Evolutionary conservation across 2,888 invertebrate genomes (phyloP), one percentile per base, ranked within the genome.

Genomic region (Pheosia gnoma): DNA sequence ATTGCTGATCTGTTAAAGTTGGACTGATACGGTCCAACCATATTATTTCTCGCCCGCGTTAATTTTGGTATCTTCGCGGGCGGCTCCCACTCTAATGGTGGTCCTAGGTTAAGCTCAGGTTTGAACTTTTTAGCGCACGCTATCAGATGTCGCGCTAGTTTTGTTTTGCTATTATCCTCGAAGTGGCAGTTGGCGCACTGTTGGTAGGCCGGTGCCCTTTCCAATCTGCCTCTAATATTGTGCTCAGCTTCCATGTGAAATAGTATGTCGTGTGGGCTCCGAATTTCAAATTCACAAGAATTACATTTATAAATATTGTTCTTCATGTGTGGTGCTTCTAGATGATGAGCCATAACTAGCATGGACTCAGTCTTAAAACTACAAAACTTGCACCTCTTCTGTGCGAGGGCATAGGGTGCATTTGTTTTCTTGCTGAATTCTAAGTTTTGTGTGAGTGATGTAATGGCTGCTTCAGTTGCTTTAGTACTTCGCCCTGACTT

Each of bases 211-310:
- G 97, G 97, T 8, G 98, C 98, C 74, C 97, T 95, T 80, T 98
- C 98, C 68, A 99, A 90, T 66, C 97, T 95, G n/a, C 98, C 98
- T 76, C 97, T 95, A 43, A 97, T 96, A 74, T 97, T 97, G 86
- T 99, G 99, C 82, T 98, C 97, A 0, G 97, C 97, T 86, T 98
- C 98, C 97, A 98, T 98, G 85, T 99, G 99, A 85, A 97, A 97
- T 45, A 98, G 93, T 74, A 98, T 98, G 83, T 98, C 98, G 85
- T 97, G 97, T 25, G 98, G 97, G 82, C 97, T 97, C 64, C 98
- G 95, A 61, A 98, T 96, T 88, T 97, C 96, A 81, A 96, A 96
- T 58, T 96, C 94, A 91, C 98, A 98, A 82, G 97, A 97, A 83
- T 97, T 97, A 90, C 98, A 98, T 85, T 96, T 96, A 88, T 97